Conservation (phyloP, 2,888 invertebrate genomes). For the Nomada ferruginata region DNA sequence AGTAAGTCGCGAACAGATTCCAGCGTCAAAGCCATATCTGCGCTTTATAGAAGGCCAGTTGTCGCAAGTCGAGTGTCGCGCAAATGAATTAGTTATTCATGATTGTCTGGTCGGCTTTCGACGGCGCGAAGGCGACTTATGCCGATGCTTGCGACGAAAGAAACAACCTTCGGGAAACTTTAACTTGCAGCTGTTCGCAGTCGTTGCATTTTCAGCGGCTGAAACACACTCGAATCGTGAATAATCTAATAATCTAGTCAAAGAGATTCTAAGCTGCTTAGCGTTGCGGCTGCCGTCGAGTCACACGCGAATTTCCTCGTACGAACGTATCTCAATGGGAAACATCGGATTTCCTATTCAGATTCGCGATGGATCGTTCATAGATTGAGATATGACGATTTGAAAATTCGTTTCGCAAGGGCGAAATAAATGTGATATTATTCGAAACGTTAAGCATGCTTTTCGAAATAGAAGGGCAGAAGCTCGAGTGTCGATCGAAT, state of each 20-base stretch:
- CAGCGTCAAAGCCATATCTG: conserved; percentile 19
- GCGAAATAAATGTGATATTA: neutral
- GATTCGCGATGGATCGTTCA: neutral
- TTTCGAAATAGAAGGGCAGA: too few species aligned
- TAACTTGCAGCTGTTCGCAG: neutral
- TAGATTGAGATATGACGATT: too few species aligned
- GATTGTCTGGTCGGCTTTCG: conserved; percentile 44
- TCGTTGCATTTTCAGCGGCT: too few species aligned
- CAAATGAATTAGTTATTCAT: conserved; percentile 61
- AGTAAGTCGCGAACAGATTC: conserved; percentile 21
- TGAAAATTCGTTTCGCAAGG: neutral
- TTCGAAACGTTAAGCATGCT: too few species aligned
- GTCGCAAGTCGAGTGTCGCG: conserved; percentile 12
- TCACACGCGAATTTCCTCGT: conserved; percentile 2
- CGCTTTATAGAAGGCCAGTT: conserved; percentile 15
- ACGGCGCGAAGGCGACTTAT: conserved; percentile 23
- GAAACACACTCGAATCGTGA: conserved; percentile 38
- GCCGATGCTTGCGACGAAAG: conserved; percentile 10
- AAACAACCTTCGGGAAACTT: conserved; percentile 16
- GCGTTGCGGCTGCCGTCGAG: conserved; percentile 3
- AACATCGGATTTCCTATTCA: neutral
- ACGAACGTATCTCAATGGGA: neutral
- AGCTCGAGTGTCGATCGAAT: too few species aligned
- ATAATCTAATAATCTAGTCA: conserved; percentile 44
- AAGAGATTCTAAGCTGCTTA: conserved; percentile 48